phyloP scores from a whole-genome alignment of 1,140 invertebrate genomes.

The Cydia pomonella region DNA sequence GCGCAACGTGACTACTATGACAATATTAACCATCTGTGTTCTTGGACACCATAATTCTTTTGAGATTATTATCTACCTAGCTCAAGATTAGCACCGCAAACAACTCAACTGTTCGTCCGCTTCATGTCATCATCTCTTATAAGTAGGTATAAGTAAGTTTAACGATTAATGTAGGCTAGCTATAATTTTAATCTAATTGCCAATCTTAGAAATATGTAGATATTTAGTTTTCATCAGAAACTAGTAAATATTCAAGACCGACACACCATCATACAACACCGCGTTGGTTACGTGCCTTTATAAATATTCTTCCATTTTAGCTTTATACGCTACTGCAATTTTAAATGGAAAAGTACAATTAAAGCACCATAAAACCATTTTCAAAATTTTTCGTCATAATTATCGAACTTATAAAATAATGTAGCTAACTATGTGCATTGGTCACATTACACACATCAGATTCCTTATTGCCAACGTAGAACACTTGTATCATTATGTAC shows the following conservation, averaged over 20 bases:
- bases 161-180: neutral
- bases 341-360: too few species aligned
- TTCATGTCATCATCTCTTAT: neutral
- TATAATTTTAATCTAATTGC: neutral
- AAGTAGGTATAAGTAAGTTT: neutral
- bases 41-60: neutral
- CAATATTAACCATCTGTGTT: neutral
- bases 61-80: slow-evolving; percentile 1
- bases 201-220: neutral
- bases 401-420: too few species aligned
- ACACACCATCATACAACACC: too few species aligned
- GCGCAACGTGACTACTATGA: neutral
- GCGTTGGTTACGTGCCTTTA: too few species aligned
- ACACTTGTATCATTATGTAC: too few species aligned
- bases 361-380: too few species aligned
- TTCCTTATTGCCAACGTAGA: too few species aligned
- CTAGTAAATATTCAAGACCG: neutral
- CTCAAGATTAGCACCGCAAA: neutral
- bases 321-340: too few species aligned
- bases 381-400: too few species aligned
- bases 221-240: neutral
- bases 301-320: too few species aligned
- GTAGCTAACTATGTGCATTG: too few species aligned
- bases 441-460: too few species aligned
- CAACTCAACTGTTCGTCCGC: neutral